phyloP scores from a whole-genome alignment of 2,113 vertebrate species.

The Illadopsis cleaveri region DNA sequence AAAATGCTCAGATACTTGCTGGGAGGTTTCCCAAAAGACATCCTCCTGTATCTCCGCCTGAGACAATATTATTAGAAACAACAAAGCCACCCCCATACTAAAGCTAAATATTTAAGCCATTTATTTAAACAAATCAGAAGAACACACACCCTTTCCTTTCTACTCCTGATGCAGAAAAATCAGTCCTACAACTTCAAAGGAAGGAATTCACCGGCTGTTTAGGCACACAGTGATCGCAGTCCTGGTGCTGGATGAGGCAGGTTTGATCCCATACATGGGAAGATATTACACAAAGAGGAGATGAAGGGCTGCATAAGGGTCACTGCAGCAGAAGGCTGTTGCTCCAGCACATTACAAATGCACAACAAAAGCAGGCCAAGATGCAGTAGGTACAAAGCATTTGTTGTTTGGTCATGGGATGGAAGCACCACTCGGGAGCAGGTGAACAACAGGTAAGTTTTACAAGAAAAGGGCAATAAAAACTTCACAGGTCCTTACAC shows the following conservation, averaged over 20 bases:
- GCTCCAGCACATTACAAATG: not conserved
- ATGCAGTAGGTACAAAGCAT: not conserved
- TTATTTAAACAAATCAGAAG: not conserved
- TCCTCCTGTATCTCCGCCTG: not conserved
- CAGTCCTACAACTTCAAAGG: not conserved
- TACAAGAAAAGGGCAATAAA: not conserved
- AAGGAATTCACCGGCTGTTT: not conserved
- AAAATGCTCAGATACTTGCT: not conserved
- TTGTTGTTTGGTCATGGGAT: not conserved
- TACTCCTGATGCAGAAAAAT: not conserved
- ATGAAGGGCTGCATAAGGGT: not conserved
- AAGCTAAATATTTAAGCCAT: slow-evolving; percentile 3
- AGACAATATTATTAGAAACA: slow-evolving; percentile 8
- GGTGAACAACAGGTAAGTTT: not conserved
- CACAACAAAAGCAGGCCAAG: not conserved
- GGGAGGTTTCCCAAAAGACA: not conserved
- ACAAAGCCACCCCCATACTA: not conserved
- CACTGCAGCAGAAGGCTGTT: not conserved
- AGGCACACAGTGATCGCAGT: not conserved
- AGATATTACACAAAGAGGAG: not conserved
- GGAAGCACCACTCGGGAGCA: not conserved
- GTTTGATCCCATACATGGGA: not conserved
- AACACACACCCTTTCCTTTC: slow-evolving; percentile 8
- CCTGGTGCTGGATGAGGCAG: not conserved
- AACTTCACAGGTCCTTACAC: not conserved